Evolutionary conservation across 2,797 vertebrate species (phyloP).

Genomic region (Glossophaga mutica): DNA sequence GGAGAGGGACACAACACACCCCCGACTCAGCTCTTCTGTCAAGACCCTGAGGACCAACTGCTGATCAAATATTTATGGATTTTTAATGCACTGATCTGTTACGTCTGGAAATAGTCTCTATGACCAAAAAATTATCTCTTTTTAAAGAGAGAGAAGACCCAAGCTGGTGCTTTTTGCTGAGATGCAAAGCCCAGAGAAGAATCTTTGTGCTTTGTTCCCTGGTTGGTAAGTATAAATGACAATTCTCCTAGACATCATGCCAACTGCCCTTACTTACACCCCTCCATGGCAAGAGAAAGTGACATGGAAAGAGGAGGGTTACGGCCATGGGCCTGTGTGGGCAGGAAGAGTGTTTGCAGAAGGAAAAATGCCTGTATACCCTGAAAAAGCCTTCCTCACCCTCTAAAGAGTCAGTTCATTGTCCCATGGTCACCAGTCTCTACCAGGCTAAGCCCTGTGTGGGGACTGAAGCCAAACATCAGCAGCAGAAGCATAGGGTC

Average conservation of each 20-base stretch:
- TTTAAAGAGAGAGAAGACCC: neutral
- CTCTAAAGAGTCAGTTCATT: neutral
- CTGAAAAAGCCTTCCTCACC: neutral
- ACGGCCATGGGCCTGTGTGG: neutral
- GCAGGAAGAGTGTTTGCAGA: neutral
- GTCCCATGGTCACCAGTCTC: neutral
- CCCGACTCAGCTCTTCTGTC: slow-evolving; percentile 49
- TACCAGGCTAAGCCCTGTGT: neutral
- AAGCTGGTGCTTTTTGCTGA: neutral
- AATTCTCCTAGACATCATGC: neutral
- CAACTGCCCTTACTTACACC: neutral
- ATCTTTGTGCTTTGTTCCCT: neutral
- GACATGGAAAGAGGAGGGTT: neutral
- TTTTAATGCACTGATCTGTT: slow-evolving; percentile 80
- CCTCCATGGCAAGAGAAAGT: neutral
- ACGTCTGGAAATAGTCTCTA: slow-evolving; percentile 76
- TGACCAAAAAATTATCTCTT: neutral
- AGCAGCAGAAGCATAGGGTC: neutral
- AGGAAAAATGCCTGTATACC: neutral
- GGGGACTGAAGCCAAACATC: neutral
- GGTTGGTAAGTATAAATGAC: neutral
- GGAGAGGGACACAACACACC: neutral
- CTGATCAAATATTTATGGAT: slow-evolving; percentile 82
- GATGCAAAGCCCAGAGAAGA: neutral
- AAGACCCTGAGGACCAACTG: slow-evolving; percentile 55